Base-by-base conservation (phyloP, 2,113 vertebrate species). In the Indicator indicator region DNA sequence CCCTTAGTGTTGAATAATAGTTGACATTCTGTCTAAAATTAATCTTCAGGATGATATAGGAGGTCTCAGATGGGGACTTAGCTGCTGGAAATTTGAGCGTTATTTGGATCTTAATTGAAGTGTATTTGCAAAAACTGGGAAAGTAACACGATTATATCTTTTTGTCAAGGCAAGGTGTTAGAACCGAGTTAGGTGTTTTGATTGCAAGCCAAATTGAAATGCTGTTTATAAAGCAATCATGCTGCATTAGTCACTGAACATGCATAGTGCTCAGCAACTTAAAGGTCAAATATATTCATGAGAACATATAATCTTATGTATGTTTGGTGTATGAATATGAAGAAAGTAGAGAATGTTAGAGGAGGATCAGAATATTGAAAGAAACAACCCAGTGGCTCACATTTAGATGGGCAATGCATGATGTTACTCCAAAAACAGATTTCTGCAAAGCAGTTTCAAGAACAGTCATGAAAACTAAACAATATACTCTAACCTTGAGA, bases 211-310 rank as follows among this genome's bases (percentile, higher is more conserved):
- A 83, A 70, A 83, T 84, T 2, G 5, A 93, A 88, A 76, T 58
- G 73, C 38, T 69, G 52, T 81, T 96, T 68, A 90, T n/a, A 81
- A 70, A 89, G 70, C 62, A 81, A 71, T 86, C 54, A 33, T 67
- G 33, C 79, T 56, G 50, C 28, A 56, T 87, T 83, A 84, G 58
- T 90, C 75, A 83, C 58, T 94, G 42, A 95, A 80, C 62, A 77
- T 83, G 33, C 55, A 38, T 70, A 48, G 44, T 44, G 30, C 80
- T 94, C 54, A 86, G 44, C 54, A 82, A 74, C 76, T 58, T 86
- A 89, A 93, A 92, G 81, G 93, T 92, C 78, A 95, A 83, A 87
- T 76, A 88, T 23, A 90, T 85, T 94, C 15, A 87, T 89, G 74
- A 84, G 87, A 87, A 89, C 68, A 64, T 75, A 63, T 83, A 69